Evolutionary conservation across 2,797 vertebrate genomes (phyloP).

Genomic region (Squalus acanthias): DNA sequence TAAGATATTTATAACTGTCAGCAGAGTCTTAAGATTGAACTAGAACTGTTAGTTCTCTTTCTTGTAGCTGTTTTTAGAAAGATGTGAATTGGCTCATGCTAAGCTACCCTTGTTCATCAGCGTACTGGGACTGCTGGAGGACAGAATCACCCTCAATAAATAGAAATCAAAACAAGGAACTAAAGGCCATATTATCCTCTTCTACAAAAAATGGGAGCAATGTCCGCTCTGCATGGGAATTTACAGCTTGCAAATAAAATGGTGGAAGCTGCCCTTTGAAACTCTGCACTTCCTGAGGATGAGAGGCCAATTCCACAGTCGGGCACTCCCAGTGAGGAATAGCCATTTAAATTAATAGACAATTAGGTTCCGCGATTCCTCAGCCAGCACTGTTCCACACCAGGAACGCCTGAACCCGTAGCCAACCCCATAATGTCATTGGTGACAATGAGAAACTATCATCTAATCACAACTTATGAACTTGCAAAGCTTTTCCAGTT

Average conservation of each 20-base stretch:
- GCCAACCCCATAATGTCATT: neutral
- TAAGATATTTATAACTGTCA: neutral
- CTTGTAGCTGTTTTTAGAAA: neutral
- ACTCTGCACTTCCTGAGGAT: neutral
- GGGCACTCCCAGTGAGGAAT: neutral
- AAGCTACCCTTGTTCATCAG: neutral
- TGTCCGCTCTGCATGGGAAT: neutral
- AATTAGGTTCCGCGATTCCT: neutral
- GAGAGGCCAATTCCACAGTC: neutral
- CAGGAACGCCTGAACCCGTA: neutral
- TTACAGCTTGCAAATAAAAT: neutral
- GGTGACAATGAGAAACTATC: neutral
- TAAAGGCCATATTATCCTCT: neutral
- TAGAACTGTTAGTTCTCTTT: neutral
- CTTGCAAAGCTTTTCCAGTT: neutral
- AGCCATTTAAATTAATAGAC: neutral
- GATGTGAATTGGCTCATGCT: neutral
- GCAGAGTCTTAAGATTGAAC: neutral
- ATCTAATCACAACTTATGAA: neutral
- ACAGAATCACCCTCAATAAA: neutral
- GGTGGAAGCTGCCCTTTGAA: neutral
- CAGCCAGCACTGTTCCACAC: neutral
- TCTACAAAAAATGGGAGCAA: neutral
- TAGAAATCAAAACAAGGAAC: neutral
- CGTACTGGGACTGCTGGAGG: neutral